Evolutionary conservation across 1,140 invertebrate genomes (phyloP), one percentile per base, ranked within the genome.

Genomic region (Cataglyphis hispanica): DNA sequence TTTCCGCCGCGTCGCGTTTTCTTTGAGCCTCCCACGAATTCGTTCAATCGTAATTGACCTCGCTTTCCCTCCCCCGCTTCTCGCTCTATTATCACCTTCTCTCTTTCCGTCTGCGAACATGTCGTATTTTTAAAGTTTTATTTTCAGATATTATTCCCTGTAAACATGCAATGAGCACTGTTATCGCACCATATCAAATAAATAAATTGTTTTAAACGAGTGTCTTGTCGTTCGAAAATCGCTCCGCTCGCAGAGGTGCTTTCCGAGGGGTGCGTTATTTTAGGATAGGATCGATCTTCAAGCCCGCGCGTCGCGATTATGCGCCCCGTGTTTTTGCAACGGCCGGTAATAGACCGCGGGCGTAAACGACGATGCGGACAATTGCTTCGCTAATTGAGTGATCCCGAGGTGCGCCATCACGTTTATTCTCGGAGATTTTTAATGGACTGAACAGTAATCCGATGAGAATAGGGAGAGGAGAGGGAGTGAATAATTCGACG

Each of bases 351-450:
- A 83, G 78, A 74, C 67, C 78, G 70, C 67, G 67, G 40, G 46
- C 77, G 77, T 80, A 60, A 83, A 53, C 78, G 67, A 60, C 53
- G 67, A 83, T 27, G 78, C 53, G 78, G 37, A 83, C 78, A 67
- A 74, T 37, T 61, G 67, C 67, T n/a, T 46, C 67, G 67, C 27
- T 83, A 83, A 83, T 83, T 83, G 67, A 83, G 66, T 53, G 78
- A 80, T 80, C 46, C 34, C 64, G 77, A 74, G 77, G 31, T 69
- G 77, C 77, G 78, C 53, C 67, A 67, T 83, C 67, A 34, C 67
- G 53, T 74, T 83, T 74, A 74, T 72, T 83, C 67, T 63, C 67
- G 25, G 53, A 34, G 78, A 83, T 83, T 83, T 50, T 81, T 83
- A 83, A 83, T 61, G 67, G 37, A 72, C 53, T 64, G 77, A 80